phyloP scores from a whole-genome alignment of 2,888 invertebrate species.

The Lissocephala sabroskyi region DNA sequence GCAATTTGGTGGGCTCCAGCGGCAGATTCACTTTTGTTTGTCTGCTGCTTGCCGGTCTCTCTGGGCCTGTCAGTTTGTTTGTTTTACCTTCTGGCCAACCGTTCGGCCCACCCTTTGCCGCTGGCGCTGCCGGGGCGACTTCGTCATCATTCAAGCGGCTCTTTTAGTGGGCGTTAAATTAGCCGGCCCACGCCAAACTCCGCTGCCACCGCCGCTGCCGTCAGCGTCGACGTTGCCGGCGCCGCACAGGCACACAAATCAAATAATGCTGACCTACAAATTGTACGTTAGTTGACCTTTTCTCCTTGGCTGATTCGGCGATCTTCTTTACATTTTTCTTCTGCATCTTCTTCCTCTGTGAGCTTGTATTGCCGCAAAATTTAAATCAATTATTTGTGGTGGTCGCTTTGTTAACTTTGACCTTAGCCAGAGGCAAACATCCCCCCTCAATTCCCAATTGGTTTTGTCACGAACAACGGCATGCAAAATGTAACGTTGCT shows the following conservation, averaged over 20 bases:
- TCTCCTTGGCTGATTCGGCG: slow-evolving; percentile 27
- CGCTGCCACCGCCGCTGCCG: no score
- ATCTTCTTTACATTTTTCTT: no score
- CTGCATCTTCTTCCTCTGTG: no score
- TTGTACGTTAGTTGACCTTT: slow-evolving; percentile 61
- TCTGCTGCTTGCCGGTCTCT: slow-evolving; percentile 16
- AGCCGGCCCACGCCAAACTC: slow-evolving; percentile 49
- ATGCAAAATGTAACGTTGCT: no score
- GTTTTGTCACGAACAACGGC: slow-evolving; percentile 45
- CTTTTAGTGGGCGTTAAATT: slow-evolving; percentile 50
- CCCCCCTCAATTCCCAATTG: slow-evolving; percentile 49
- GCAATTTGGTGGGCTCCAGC: slow-evolving; percentile 39
- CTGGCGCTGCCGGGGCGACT: slow-evolving; percentile 11
- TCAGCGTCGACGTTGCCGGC: no score
- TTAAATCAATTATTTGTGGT: slow-evolving; percentile 65
- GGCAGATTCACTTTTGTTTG: slow-evolving; percentile 60
- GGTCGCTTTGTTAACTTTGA: slow-evolving; percentile 58
- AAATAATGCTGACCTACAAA: slow-evolving; percentile 61
- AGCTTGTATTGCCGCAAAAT: slow-evolving; percentile 29
- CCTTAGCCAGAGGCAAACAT: slow-evolving; percentile 55
- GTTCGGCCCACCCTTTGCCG: no score
- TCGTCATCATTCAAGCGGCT: slow-evolving; percentile 6
- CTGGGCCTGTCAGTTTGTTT: not conserved
- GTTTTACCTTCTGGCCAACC: slow-evolving; percentile 4
- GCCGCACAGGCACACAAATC: no score